Conservation (phyloP, 2,797 vertebrate species). For the Adelosebastes latens region DNA sequence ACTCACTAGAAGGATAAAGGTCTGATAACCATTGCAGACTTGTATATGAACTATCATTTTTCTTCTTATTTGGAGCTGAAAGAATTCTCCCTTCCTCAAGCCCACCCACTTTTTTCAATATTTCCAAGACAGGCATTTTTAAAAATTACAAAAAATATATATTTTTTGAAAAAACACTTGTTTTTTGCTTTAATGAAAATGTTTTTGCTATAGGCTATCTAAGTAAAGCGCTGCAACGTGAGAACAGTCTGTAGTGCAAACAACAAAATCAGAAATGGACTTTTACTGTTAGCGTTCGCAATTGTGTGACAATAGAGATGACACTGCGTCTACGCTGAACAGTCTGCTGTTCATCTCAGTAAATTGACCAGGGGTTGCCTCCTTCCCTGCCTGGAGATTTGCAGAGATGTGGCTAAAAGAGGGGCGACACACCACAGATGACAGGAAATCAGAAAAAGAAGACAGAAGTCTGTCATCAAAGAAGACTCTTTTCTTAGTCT, state of each 20-base stretch:
- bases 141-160: no score
- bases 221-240: neutral
- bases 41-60: neutral
- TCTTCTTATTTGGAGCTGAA: neutral
- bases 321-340: neutral
- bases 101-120: neutral
- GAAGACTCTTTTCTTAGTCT: neutral
- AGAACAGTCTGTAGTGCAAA: neutral
- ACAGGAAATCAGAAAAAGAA: neutral
- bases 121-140: neutral
- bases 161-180: no score
- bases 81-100: neutral
- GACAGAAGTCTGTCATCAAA: neutral
- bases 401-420: neutral
- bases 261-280: neutral
- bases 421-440: no score
- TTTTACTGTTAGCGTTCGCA: neutral
- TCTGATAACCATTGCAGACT: neutral
- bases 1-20: neutral
- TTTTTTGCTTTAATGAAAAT: neutral
- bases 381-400: neutral
- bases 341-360: neutral
- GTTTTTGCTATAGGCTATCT: neutral
- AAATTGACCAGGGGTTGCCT: neutral
- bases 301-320: neutral